phyloP scores from a whole-genome alignment of 2,113 vertebrate genomes.

The Paedocypris sp. region DNA sequence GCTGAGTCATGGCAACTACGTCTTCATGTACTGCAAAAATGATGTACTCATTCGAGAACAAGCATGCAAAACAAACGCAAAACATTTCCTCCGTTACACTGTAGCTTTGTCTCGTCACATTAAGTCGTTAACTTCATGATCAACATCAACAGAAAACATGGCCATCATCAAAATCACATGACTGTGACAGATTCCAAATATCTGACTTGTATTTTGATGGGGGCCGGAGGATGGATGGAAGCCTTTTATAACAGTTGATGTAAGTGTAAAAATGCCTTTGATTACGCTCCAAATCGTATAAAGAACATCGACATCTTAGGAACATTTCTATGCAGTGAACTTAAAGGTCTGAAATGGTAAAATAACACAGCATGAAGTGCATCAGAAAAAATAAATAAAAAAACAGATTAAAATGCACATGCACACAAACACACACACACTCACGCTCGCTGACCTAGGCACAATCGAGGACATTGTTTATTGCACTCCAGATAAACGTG shows the following conservation, averaged over 20 bases:
- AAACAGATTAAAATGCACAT: slow-evolving; percentile 4
- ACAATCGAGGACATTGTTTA: neutral
- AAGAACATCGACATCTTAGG: too few relatives aligned
- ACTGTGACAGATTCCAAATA: slow-evolving; percentile 53
- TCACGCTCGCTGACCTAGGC: slow-evolving; percentile 8
- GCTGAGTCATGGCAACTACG: slow-evolving; percentile 75
- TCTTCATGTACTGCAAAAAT: slow-evolving; percentile 75
- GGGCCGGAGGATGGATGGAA: slow-evolving; percentile 30
- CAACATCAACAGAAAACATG: slow-evolving; percentile 43
- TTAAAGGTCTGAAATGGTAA: too few relatives aligned
- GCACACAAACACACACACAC: slow-evolving; percentile 19
- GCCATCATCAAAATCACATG: slow-evolving; percentile 81
- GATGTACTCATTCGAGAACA: slow-evolving; percentile 59
- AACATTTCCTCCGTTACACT: slow-evolving; percentile 9
- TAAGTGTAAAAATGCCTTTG: slow-evolving; percentile 10
- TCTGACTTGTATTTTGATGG: slow-evolving; percentile 58
- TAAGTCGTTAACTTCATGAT: neutral
- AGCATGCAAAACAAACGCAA: slow-evolving; percentile 54
- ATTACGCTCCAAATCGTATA: neutral
- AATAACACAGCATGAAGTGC: slow-evolving; percentile 12
- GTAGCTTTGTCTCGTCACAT: neutral
- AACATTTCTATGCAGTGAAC: too few relatives aligned
- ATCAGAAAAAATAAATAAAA: neutral
- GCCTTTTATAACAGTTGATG: neutral
- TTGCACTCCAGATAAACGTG: neutral